Conservation (phyloP, 2,888 invertebrate genomes). For the Merodon equestris region DNA sequence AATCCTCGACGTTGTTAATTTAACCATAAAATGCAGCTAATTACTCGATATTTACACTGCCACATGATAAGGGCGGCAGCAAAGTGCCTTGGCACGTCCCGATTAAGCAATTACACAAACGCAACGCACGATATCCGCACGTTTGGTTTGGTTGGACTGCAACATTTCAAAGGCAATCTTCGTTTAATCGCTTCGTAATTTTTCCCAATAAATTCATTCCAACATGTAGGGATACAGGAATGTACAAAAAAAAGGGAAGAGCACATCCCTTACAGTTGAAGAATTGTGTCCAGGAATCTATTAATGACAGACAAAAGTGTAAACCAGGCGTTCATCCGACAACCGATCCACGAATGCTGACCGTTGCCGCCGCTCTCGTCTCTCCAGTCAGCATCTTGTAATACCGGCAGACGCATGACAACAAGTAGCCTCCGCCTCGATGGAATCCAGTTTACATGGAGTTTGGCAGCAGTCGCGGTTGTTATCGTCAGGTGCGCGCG, state of each 20-base stretch:
- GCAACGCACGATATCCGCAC: conserved; percentile 43
- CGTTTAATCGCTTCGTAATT: conserved; percentile 61
- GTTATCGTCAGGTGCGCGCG: conserved; percentile 40
- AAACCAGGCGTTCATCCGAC: conserved; percentile 10
- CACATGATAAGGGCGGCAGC: conserved; percentile 56
- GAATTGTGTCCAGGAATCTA: conserved; percentile 51
- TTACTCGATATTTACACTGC: conserved; percentile 67
- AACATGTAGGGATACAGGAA: not conserved
- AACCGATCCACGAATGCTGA: too few relatives aligned
- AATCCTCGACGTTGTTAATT: conserved; percentile 56
- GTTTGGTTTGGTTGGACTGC: not conserved
- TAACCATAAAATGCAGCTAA: conserved; percentile 60
- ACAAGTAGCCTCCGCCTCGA: conserved; percentile 33
- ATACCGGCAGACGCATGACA: conserved; percentile 19
- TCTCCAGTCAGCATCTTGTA: conserved; percentile 14
- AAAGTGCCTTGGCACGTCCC: conserved; percentile 39
- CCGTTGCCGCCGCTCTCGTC: too few relatives aligned
- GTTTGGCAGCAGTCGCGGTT: conserved; percentile 28
- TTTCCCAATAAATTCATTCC: conserved; percentile 57
- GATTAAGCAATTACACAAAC: conserved; percentile 66
- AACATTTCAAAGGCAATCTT: conserved; percentile 55
- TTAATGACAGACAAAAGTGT: conserved; percentile 59
- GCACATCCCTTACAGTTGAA: conserved; percentile 13
- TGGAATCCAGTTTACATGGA: conserved; percentile 37
- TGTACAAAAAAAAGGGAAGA: conserved; percentile 6